phyloP scores from a whole-genome alignment of 2,888 invertebrate genomes.

The Prenolepis imparis region DNA sequence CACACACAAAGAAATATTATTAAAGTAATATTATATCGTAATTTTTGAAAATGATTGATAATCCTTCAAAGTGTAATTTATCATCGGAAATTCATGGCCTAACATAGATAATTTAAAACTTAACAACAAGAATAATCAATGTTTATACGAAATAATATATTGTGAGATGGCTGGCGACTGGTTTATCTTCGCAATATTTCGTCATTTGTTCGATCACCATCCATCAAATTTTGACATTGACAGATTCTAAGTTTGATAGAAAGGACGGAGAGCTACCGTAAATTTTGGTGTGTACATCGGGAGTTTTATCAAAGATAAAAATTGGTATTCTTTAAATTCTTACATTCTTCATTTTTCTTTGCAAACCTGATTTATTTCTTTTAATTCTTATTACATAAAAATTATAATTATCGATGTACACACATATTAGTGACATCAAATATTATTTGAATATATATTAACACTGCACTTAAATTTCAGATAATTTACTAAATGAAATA shows the following conservation, averaged over 20 bases:
- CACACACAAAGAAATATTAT: not conserved
- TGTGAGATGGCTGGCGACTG: slow-evolving; percentile 34
- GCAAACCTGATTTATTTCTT: not conserved
- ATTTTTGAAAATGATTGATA: slow-evolving; percentile 32
- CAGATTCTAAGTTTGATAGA: slow-evolving; percentile 55
- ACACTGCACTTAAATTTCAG: not conserved
- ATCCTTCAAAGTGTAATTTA: slow-evolving; percentile 14
- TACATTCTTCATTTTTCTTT: slow-evolving; percentile 11
- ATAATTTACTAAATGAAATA: not conserved
- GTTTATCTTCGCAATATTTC: slow-evolving; percentile 52
- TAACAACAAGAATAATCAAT: slow-evolving; percentile 44
- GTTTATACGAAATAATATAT: slow-evolving; percentile 49
- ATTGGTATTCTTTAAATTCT: slow-evolving; percentile 15
- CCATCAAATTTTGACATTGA: slow-evolving; percentile 54
- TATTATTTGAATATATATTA: not conserved
- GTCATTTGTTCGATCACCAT: slow-evolving; percentile 57
- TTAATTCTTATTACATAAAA: not conserved
- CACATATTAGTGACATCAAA: not conserved
- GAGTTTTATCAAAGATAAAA: slow-evolving; percentile 44
- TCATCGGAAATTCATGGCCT: not conserved
- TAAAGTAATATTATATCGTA: not conserved
- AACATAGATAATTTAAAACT: slow-evolving; percentile 19
- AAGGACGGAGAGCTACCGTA: slow-evolving; percentile 42
- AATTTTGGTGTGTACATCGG: slow-evolving; percentile 38
- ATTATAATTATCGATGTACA: not conserved